Evolutionary conservation across 2,113 vertebrate genomes (phyloP).

Genomic region (Oncorhynchus tshawytscha): DNA sequence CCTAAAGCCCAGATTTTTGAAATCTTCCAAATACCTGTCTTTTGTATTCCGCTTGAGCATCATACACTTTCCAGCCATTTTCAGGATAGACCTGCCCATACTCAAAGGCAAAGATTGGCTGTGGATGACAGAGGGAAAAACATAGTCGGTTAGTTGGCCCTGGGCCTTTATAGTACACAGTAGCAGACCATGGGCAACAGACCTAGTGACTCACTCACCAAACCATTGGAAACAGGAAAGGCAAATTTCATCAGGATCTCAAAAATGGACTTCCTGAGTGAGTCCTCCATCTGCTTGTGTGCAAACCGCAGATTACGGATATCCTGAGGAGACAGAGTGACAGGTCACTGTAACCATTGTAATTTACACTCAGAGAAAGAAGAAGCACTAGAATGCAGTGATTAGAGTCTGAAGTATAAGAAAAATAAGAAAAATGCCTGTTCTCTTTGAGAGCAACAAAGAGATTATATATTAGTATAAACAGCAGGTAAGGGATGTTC

Average conservation of each 20-base stretch:
- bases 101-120: constrained; percentile 94
- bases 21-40: constrained; percentile 80
- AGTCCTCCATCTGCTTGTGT: constrained; percentile 89
- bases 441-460: neutral
- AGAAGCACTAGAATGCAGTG: too few species aligned
- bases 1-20: neutral
- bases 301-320: constrained; percentile 92
- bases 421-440: neutral
- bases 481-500: neutral
- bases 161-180: neutral
- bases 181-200: neutral
- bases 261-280: constrained; percentile 91
- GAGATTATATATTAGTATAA: neutral
- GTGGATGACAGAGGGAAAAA: constrained; percentile 10
- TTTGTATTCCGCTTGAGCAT: constrained; percentile 85
- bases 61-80: constrained; percentile 95
- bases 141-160: neutral
- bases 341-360: neutral
- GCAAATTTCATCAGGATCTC: constrained; percentile 93
- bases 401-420: too few species aligned
- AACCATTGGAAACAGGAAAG: constrained; percentile 89
- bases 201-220: constrained; percentile 74
- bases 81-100: constrained; percentile 93
- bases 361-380: neutral
- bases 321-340: constrained; percentile 75